Conservation (phyloP, 2,797 vertebrate genomes). For the Pseudomugil gertrudae region DNA sequence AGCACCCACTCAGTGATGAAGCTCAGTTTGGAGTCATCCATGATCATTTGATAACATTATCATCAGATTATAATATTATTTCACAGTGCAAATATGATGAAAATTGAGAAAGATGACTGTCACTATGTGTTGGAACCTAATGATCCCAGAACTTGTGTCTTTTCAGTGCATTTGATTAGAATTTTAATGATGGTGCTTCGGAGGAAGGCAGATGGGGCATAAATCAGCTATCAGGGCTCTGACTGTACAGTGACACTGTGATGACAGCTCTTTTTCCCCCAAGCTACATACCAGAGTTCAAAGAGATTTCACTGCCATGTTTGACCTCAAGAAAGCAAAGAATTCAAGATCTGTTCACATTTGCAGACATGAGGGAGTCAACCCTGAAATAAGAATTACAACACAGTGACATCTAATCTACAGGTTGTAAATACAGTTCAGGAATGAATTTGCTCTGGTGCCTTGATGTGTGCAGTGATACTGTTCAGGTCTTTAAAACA, state of each 20-base stretch:
- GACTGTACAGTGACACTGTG: conserved; percentile 39
- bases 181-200: conserved; percentile 47
- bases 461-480: background rate
- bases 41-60: background rate
- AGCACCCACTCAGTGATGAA: background rate
- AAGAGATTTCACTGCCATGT: conserved; percentile 41
- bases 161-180: conserved; percentile 25
- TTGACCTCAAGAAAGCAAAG: conserved; percentile 36
- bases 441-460: background rate
- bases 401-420: conserved; percentile 56
- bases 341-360: conserved; percentile 35
- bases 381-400: conserved; percentile 36
- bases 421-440: conserved; percentile 58
- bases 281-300: conserved; percentile 41
- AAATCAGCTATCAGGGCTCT: conserved; percentile 60
- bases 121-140: conserved; percentile 1
- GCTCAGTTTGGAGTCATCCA: background rate
- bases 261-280: conserved; percentile 43
- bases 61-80: background rate
- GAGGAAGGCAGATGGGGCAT: conserved; percentile 58
- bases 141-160: background rate
- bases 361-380: conserved; percentile 8
- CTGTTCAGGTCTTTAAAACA: conserved; percentile 18
- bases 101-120: background rate
- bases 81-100: background rate